Evolutionary conservation across 1,140 invertebrate species (phyloP).

Genomic region (Melanaphis sacchari): DNA sequence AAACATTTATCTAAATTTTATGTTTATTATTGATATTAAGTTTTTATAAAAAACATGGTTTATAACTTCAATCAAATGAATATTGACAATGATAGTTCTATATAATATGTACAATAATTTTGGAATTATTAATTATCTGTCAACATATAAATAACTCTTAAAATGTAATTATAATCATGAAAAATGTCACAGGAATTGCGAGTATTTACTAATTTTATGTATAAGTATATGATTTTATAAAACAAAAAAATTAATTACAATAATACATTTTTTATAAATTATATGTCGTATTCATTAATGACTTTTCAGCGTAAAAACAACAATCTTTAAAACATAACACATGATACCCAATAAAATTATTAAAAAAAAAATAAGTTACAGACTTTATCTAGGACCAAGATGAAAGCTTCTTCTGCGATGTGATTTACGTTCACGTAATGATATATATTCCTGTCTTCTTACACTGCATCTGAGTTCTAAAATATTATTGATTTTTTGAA

Average conservation of each 20-base stretch:
- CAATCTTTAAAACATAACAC: constrained; percentile 7
- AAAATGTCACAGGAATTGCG: neutral
- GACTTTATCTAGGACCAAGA: constrained; percentile 63
- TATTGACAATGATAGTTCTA: neutral
- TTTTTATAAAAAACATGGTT: neutral
- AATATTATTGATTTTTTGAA: constrained; percentile 87
- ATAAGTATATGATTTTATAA: constrained; percentile 28
- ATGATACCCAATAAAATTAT: constrained; percentile 13
- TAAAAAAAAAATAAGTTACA: neutral
- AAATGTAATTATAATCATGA: constrained; percentile 8
- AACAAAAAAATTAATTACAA: constrained; percentile 48
- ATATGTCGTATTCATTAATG: neutral
- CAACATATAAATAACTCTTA: constrained; percentile 14
- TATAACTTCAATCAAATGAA: neutral
- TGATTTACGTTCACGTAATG: constrained; percentile 70
- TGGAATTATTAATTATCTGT: neutral
- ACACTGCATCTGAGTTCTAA: constrained; percentile 80
- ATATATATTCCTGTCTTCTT: constrained; percentile 79
- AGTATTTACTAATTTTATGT: neutral
- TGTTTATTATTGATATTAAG: neutral
- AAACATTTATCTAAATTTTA: neutral
- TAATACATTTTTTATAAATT: constrained; percentile 2
- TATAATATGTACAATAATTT: constrained; percentile 27
- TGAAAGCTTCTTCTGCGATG: constrained; percentile 68
- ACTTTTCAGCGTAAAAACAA: constrained; percentile 13